Evolutionary conservation across 1,140 invertebrate genomes (phyloP).

Genomic region (Ganaspis sp.): DNA sequence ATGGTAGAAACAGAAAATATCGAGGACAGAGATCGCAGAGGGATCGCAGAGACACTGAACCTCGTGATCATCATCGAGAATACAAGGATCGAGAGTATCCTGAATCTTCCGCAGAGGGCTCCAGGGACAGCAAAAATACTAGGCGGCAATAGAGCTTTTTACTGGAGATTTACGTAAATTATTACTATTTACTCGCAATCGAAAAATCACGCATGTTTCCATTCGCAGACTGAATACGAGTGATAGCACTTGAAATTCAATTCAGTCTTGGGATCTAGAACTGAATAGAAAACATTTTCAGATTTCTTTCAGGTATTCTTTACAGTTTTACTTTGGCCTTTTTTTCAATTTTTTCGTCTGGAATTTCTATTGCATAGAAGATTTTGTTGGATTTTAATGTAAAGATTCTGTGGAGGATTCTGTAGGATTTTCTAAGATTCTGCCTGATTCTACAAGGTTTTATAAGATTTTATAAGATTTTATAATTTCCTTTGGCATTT

Average conservation of each 20-base stretch:
- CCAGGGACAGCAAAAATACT: slow-evolving; percentile 57
- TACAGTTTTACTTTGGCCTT: neutral
- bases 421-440: no score
- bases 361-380: no score
- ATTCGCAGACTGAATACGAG: slow-evolving; percentile 42
- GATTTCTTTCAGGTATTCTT: neutral
- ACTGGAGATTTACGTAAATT: neutral
- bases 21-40: slow-evolving; percentile 63
- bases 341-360: no score
- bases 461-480: no score
- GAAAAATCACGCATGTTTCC: slow-evolving; percentile 40
- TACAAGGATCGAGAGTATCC: slow-evolving; percentile 63
- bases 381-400: no score
- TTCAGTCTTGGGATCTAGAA: slow-evolving; percentile 29
- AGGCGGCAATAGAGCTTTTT: slow-evolving; percentile 49
- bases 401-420: no score
- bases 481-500: no score
- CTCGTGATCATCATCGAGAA: slow-evolving; percentile 63
- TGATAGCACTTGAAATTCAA: slow-evolving; percentile 19
- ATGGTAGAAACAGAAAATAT: slow-evolving; percentile 66
- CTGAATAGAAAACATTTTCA: neutral
- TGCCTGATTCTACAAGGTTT: no score
- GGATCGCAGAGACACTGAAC: slow-evolving; percentile 63
- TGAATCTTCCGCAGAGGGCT: slow-evolving; percentile 51
- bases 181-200: slow-evolving; percentile 41